Evolutionary conservation across 2,888 invertebrate genomes (phyloP).

Genomic region (Eupsilia transversa): DNA sequence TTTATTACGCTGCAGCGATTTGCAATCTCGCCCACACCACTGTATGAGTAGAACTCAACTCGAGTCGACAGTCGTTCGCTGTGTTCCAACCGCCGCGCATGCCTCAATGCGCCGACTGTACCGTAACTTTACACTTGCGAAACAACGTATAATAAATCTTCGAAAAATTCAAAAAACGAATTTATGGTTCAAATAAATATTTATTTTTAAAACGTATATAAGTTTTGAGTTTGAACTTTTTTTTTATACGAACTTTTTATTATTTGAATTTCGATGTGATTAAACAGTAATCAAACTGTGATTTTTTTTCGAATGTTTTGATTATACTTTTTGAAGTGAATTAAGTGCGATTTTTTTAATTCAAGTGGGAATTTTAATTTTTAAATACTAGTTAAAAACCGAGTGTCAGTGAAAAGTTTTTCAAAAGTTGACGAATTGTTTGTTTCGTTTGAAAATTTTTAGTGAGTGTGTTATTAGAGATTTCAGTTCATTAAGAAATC

Average conservation of each 20-base stretch:
- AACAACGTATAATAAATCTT: slow-evolving; percentile 36
- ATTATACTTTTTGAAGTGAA: slow-evolving; percentile 16
- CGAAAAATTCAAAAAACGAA: neutral
- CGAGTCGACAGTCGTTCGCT: slow-evolving; percentile 60
- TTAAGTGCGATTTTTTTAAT: neutral
- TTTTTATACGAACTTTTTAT: neutral
- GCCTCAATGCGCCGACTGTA: slow-evolving; percentile 50
- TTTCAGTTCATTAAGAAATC: slow-evolving; percentile 68
- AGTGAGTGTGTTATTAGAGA: slow-evolving; percentile 60
- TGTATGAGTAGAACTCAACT: slow-evolving; percentile 20
- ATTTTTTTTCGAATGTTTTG: slow-evolving; percentile 16
- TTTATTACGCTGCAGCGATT: slow-evolving; percentile 53
- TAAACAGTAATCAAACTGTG: neutral
- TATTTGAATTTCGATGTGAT: slow-evolving; percentile 18
- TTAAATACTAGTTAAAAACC: neutral
- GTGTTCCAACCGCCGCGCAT: slow-evolving; percentile 61
- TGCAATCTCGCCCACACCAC: slow-evolving; percentile 52
- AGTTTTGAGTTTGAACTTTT: neutral
- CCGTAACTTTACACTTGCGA: slow-evolving; percentile 58
- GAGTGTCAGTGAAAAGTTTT: slow-evolving; percentile 44
- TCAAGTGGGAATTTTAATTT: neutral
- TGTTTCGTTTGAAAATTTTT: slow-evolving; percentile 36
- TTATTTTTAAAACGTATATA: neutral
- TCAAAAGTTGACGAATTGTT: slow-evolving; percentile 44
- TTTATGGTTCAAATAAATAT: neutral